Base-by-base conservation (phyloP, 2,888 invertebrate species). In the Colletes collaris region DNA sequence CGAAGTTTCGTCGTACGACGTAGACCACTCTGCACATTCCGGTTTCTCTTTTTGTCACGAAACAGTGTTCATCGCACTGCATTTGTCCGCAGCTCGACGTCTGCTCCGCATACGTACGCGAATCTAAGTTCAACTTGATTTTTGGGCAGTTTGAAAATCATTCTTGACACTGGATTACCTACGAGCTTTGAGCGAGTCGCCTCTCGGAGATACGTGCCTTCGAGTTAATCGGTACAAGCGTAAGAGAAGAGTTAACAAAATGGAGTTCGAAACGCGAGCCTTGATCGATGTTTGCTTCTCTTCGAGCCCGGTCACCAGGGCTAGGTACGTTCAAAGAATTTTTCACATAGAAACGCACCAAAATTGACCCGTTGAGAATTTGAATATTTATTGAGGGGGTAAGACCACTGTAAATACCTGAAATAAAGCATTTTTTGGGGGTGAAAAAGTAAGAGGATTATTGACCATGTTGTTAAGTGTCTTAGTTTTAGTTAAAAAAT, bases 221-320 rank as follows among this genome's bases (percentile, higher is more conserved):
- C 16, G 44, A 27, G 13, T 55, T 16, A 19, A 27, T 44, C 50
- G 44, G 10, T 11, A 11, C 37, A 56, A 62, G n/a, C 19, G 19
- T 27, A 27, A 27, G 27, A 27, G 27, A 50, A 19, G 37, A 6
- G 13, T 66, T 50, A 16, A 27, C 49, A 79, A 40, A 19, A 91
- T 92, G 91, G 91, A 91, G 82, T 81, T 91, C 60, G 91, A 91
- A 84, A 91, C 91, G 2, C 88, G 86, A 71, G 90, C 88, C 65
- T 81, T 92, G 76, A 91, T 92, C 74, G 85, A 90, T 69, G 85
- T 91, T 67, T 91, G 91, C 73, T 76, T 92, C 8, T 86, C 90
- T 7, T 83, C 88, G 49, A 85, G 85, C 49, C 87, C 90, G 27
- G 69, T 91, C 68, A 85, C 85, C 65, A 90, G 91, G 77, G 85